Evolutionary conservation across 2,888 invertebrate species (phyloP).

Genomic region (Caenorhabditis auriculariae): DNA sequence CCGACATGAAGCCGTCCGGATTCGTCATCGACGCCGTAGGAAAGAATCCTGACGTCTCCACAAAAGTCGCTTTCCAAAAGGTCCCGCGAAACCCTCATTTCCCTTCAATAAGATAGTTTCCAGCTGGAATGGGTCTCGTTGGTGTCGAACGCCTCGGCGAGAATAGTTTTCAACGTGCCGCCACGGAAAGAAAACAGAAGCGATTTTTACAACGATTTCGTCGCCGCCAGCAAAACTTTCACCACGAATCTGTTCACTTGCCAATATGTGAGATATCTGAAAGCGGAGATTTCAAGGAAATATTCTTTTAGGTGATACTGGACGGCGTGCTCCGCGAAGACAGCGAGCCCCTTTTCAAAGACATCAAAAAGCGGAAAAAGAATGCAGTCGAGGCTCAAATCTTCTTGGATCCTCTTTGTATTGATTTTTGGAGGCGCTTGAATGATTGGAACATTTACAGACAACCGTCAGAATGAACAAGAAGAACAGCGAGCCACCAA

Average conservation of each 20-base stretch:
- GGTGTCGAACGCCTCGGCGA: conserved; percentile 38
- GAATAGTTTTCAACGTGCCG: conserved; percentile 31
- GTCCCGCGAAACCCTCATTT: conserved; percentile 2
- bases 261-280: conserved; percentile 11
- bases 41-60: conserved; percentile 22
- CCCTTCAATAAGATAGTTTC: conserved; percentile 3
- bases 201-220: conserved; percentile 44
- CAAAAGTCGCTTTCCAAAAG: conserved; percentile 28
- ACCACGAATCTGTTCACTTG: conserved; percentile 30
- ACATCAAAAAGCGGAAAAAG: conserved; percentile 43
- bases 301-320: conserved; percentile 26
- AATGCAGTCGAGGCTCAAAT: conserved; percentile 38
- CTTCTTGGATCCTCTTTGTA: conserved; percentile 37
- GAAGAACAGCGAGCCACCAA: conserved; percentile 19
- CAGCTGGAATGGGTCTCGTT: conserved; percentile 41
- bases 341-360: conserved; percentile 38
- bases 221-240: conserved; percentile 31
- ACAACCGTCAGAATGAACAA: conserved; percentile 25
- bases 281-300: neutral
- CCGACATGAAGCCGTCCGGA: conserved; percentile 25
- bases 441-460: conserved; percentile 12
- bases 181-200: conserved; percentile 7
- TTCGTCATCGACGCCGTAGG: conserved; percentile 32
- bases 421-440: conserved; percentile 1
- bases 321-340: conserved; percentile 35